phyloP scores from a whole-genome alignment of 92 coral and sea anemone genomes.

The Porites lobata region DNA sequence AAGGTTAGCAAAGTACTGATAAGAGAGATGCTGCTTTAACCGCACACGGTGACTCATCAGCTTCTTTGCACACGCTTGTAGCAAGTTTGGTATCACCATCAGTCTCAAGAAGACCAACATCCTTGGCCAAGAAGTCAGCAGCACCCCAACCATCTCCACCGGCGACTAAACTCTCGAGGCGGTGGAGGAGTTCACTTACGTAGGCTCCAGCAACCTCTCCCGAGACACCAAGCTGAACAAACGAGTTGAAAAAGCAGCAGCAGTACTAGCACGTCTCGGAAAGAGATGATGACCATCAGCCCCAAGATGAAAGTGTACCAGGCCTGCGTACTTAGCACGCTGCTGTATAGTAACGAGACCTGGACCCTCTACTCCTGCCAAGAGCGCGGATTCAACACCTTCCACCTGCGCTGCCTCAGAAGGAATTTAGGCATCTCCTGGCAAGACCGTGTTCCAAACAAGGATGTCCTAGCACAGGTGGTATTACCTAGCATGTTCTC shows the following conservation, averaged over 20 bases:
- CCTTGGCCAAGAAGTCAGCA: slow-evolving; percentile 15
- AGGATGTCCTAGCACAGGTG: slow-evolving; percentile 9
- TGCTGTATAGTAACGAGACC: slow-evolving; percentile 13
- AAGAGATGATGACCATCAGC: slow-evolving; percentile 15
- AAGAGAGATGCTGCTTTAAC: neutral
- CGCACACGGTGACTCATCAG: neutral
- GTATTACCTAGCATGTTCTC: slow-evolving; percentile 36
- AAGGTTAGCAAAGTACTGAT: neutral
- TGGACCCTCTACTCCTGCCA: no score
- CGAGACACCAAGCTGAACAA: slow-evolving; percentile 20
- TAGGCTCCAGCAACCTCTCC: slow-evolving; percentile 26
- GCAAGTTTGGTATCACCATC: slow-evolving; percentile 49
- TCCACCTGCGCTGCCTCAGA: no score
- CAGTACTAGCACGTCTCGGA: slow-evolving; percentile 12
- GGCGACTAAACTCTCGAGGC: neutral
- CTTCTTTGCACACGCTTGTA: slow-evolving; percentile 31
- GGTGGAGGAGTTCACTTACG: slow-evolving; percentile 16
- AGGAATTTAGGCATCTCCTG: neutral
- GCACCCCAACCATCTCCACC: neutral
- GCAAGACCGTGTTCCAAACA: slow-evolving; percentile 14
- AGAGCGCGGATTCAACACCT: no score
- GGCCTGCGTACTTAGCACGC: slow-evolving; percentile 46
- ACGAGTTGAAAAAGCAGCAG: slow-evolving; percentile 30
- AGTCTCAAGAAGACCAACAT: slow-evolving; percentile 56
- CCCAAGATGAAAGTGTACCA: no score